Percentiles rank a stretch among this genome's conserved stretches.
phyloP scores from a whole-genome alignment of 2,797 vertebrate species.

The Trichosurus vulpecula region DNA sequence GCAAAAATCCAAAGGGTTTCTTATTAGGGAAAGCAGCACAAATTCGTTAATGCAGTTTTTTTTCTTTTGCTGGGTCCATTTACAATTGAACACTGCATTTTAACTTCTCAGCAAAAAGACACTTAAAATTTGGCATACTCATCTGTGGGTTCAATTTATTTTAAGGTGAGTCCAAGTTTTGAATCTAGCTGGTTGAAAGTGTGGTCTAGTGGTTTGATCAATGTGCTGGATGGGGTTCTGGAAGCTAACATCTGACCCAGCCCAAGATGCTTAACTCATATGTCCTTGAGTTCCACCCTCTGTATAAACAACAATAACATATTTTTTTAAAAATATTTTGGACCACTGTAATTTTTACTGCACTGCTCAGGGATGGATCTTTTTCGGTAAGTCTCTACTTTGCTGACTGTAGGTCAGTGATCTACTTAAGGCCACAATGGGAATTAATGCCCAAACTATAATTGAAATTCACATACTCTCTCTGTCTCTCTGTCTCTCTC shows the following conservation, averaged over 20 bases:
- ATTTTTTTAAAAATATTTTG: conserved; percentile 23
- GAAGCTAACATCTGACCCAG: conserved; percentile 37
- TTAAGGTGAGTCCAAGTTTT: conserved; percentile 28
- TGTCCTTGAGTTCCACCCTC: neutral
- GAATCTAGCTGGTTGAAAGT: neutral
- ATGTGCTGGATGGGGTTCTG: neutral
- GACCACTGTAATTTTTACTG: conserved; percentile 54
- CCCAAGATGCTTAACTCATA: conserved; percentile 13
- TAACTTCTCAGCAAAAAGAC: conserved; percentile 48
- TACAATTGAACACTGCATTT: neutral
- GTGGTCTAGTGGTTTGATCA: conserved; percentile 30
- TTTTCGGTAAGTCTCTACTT: conserved; percentile 50
- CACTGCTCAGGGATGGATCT: conserved; percentile 26
- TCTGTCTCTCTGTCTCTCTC: neutral
- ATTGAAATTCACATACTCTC: neutral
- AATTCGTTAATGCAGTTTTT: neutral
- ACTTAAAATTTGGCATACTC: conserved; percentile 9
- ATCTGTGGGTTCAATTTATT: conserved; percentile 28
- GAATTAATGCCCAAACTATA: conserved; percentile 56
- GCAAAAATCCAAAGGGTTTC: conserved; percentile 64
- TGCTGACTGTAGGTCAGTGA: conserved; percentile 52
- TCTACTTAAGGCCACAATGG: conserved; percentile 42
- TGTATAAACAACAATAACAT: conserved; percentile 8
- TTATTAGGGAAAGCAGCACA: conserved; percentile 8
- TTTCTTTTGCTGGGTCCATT: conserved; percentile 25